These are phyloP conservation scores for Troides aeacus DNA, from an alignment of 2,888 invertebrate genomes.

Conservation along the genomic window DNA sequence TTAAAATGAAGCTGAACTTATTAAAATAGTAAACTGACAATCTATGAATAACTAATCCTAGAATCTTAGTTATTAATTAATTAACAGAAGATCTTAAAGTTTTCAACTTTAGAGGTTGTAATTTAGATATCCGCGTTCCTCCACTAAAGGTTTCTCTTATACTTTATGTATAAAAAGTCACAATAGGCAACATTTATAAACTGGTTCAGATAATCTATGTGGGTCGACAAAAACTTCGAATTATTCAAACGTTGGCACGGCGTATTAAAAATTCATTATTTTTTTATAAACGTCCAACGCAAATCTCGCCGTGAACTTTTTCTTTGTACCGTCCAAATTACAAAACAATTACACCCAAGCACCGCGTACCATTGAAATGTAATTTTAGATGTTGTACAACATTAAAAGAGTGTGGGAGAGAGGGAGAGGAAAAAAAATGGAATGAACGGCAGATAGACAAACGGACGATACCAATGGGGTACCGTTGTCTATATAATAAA, in stretches of 20 bases:
- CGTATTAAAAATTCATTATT: conserved; percentile 26
- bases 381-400: conserved; percentile 11
- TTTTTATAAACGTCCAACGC: conserved; percentile 7
- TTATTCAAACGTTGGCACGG: conserved; percentile 14
- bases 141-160: not conserved
- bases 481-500: conserved; percentile 36
- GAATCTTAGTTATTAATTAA: too few relatives aligned
- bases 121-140: not conserved
- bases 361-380: conserved; percentile 22
- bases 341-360: conserved; percentile 25
- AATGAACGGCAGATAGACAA: not conserved
- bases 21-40: too few relatives aligned
- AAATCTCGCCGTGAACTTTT: conserved; percentile 5
- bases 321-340: conserved; percentile 13
- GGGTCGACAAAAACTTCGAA: conserved; percentile 16
- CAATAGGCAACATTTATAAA: conserved; percentile 14
- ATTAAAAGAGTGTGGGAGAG: conserved; percentile 8
- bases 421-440: conserved; percentile 8
- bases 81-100: not conserved
- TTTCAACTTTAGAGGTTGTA: not conserved
- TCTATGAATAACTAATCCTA: too few relatives aligned
- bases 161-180: not conserved
- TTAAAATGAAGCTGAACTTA: too few relatives aligned
- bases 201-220: conserved; percentile 27
- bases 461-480: conserved; percentile 8